Evolutionary conservation across 2,888 invertebrate genomes (phyloP).

Genomic region (Pedicia rivosa): DNA sequence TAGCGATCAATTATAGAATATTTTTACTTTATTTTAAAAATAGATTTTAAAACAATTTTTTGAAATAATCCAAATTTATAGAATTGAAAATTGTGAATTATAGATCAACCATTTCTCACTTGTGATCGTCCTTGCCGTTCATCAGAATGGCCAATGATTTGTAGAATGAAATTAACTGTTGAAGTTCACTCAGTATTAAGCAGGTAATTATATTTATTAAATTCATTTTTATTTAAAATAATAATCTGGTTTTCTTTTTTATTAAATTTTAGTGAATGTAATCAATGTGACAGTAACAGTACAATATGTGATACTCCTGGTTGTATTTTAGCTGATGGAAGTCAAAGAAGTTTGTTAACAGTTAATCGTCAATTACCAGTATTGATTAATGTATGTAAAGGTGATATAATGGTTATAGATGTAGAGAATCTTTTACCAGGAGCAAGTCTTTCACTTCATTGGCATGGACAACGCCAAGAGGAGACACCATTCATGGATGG

Average conservation of each 20-base stretch:
- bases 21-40: too few species aligned
- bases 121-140: neutral
- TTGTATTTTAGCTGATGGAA: neutral
- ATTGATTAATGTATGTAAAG: conserved; percentile 49
- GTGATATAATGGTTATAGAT: conserved; percentile 60
- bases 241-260: too few species aligned
- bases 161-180: neutral
- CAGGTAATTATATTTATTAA: too few species aligned
- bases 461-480: conserved; percentile 59
- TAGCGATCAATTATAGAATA: too few species aligned
- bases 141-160: conserved; percentile 1
- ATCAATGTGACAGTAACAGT: neutral
- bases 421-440: conserved; percentile 57
- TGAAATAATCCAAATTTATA: too few species aligned
- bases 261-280: neutral
- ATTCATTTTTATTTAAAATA: too few species aligned
- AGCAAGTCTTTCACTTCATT: conserved; percentile 56
- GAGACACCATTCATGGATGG: conserved; percentile 64
- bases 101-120: neutral
- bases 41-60: too few species aligned
- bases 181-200: neutral
- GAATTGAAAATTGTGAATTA: too few species aligned
- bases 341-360: conserved; percentile 16
- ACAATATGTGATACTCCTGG: neutral
- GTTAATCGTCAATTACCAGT: conserved; percentile 39